phyloP scores from a whole-genome alignment of 2,113 vertebrate species.

The Odontesthes bonariensis region DNA sequence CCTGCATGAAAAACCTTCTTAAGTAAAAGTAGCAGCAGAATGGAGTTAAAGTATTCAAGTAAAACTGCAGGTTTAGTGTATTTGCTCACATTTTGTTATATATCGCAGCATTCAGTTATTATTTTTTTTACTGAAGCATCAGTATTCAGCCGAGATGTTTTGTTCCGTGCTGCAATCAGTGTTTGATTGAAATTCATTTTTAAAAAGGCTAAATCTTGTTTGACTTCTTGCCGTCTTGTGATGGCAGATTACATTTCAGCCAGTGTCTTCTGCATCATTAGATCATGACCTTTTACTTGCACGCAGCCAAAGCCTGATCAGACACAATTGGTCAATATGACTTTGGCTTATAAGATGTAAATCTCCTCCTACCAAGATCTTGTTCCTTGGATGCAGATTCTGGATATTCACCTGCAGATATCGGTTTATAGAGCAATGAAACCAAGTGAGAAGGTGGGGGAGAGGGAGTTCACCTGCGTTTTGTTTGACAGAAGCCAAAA shows the following conservation, averaged over 20 bases:
- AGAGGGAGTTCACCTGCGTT: neutral
- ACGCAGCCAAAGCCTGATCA: neutral
- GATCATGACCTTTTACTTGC: neutral
- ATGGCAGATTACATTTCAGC: neutral
- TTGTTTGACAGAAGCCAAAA: neutral
- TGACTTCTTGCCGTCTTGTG: neutral
- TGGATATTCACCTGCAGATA: neutral
- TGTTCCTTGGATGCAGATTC: neutral
- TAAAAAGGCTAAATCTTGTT: neutral
- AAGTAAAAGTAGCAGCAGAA: too few species aligned
- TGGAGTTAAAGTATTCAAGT: neutral
- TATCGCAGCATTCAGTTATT: too few species aligned
- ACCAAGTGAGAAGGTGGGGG: neutral
- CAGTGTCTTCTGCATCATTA: neutral
- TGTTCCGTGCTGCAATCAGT: neutral
- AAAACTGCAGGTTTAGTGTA: neutral
- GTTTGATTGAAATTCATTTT: neutral
- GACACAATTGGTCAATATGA: neutral
- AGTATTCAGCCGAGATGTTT: too few species aligned
- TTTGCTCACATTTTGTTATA: too few species aligned
- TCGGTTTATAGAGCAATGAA: neutral
- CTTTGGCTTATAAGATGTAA: neutral
- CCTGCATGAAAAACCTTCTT: neutral
- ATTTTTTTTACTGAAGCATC: too few species aligned
- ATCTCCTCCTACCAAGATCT: neutral